phyloP scores from a whole-genome alignment of 2,888 invertebrate genomes.

The Aleiodes leptofemur region DNA sequence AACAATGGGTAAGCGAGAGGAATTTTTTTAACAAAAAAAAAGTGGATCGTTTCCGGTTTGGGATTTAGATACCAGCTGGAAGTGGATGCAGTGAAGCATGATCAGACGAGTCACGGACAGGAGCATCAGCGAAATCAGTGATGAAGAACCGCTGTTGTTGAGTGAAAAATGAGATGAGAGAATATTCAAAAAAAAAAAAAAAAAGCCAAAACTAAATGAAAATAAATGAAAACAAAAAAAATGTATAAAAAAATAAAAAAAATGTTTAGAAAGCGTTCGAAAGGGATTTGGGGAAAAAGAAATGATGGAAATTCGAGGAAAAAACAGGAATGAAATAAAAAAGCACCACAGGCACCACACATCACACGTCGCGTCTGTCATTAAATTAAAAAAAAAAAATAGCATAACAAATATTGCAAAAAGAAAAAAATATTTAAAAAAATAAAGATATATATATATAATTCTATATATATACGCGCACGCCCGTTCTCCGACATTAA shows the following conservation, averaged over 20 bases:
- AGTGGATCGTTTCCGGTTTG: constrained; percentile 54
- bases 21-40: constrained; percentile 58
- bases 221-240: constrained; percentile 42
- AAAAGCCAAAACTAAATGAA: constrained; percentile 47
- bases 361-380: constrained; percentile 37
- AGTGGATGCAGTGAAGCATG: constrained; percentile 55
- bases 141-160: constrained; percentile 47
- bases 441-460: constrained; percentile 45
- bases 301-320: constrained; percentile 24
- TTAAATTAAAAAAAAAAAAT: constrained; percentile 6
- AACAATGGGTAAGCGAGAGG: constrained; percentile 45
- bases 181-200: constrained; percentile 43
- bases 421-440: constrained; percentile 38
- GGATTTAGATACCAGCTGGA: constrained; percentile 48
- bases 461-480: constrained; percentile 70
- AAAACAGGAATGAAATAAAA: constrained; percentile 45
- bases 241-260: constrained; percentile 5
- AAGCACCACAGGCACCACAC: constrained; percentile 42
- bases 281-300: too few relatives aligned
- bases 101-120: constrained; percentile 52
- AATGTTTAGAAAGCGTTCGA: constrained; percentile 19
- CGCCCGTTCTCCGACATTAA: constrained; percentile 74
- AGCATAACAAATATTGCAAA: constrained; percentile 34
- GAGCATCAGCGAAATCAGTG: constrained; percentile 53
- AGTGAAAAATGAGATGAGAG: not conserved